Evolutionary conservation across 2,888 invertebrate genomes (phyloP), one percentile per base, ranked within the genome.

Genomic region (Disparrhopalites patrizii): DNA sequence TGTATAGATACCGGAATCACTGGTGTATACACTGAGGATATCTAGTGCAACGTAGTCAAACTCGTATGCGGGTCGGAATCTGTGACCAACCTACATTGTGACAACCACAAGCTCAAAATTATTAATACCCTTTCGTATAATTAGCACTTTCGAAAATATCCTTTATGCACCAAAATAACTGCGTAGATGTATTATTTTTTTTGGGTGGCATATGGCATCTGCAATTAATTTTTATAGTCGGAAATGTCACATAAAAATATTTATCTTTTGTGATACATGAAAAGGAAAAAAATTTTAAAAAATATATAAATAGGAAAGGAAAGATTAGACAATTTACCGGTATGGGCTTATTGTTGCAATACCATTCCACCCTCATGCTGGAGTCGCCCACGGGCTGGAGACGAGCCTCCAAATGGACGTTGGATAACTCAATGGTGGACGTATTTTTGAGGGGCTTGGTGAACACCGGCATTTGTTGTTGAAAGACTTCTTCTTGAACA

Each of bases 41-140:
- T 98, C 98, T 62, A 99, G 83, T 8, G 97, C 95, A 20, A 97
- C 96, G 78, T 95, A 98, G 77, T 96, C 96, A 79, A 97, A 96
- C 80, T 98, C 97, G 77, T 93, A 91, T 2, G 94, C 93, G 47
- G 96, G 96, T 78, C 95, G 86, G 82, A 97, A 98, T 72, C 98
- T 86, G 78, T 95, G 83, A 50, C 43, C 43, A n/a, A n/a, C 36
- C 36, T 36, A 36, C 36, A 36, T 36, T 36, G 36, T n/a, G n/a
- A n/a, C n/a, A n/a, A n/a, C n/a, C n/a, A n/a, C n/a, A n/a, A n/a
- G n/a, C n/a, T n/a, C n/a, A n/a, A n/a, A n/a, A n/a, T n/a, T n/a
- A n/a, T n/a, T n/a, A n/a, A n/a, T n/a, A n/a, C n/a, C n/a, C n/a
- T n/a, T n/a, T n/a, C n/a, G n/a, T n/a, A n/a, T n/a, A n/a, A n/a